Evolutionary conservation across 2,113 vertebrate species (phyloP).

Genomic region (Chrysemys picta): DNA sequence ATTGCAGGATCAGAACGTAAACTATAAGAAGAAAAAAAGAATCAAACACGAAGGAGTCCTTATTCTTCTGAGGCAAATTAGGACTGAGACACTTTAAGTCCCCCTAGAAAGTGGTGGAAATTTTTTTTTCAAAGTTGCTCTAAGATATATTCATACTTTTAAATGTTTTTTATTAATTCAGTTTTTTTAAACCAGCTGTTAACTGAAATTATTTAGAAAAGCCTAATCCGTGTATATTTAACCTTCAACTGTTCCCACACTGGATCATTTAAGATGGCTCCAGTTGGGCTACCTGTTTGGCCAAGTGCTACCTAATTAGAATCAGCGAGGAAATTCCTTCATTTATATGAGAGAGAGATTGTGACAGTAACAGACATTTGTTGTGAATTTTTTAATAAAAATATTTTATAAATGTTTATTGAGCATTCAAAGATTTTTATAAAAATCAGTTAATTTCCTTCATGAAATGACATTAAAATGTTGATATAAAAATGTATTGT

Average conservation of each 20-base stretch:
- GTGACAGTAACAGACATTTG: not conserved
- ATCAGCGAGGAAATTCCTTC: not conserved
- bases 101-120: not conserved
- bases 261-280: not conserved
- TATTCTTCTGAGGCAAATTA: not conserved
- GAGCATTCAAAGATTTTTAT: not conserved
- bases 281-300: not conserved
- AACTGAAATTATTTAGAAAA: not conserved
- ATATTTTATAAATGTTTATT: not conserved
- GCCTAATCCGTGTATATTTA: not conserved
- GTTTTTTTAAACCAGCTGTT: not conserved
- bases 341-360: not conserved
- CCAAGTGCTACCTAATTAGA: not conserved
- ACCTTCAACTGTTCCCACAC: not conserved
- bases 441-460: not conserved
- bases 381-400: not conserved
- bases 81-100: not conserved
- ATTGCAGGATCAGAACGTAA: not conserved
- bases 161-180: not conserved
- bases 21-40: not conserved
- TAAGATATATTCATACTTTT: not conserved
- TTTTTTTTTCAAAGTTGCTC: not conserved
- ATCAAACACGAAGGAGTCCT: not conserved
- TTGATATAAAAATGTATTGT: not conserved
- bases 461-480: not conserved